Base-by-base conservation (phyloP, 2,888 invertebrate species). In the Chloromyia formosa region DNA sequence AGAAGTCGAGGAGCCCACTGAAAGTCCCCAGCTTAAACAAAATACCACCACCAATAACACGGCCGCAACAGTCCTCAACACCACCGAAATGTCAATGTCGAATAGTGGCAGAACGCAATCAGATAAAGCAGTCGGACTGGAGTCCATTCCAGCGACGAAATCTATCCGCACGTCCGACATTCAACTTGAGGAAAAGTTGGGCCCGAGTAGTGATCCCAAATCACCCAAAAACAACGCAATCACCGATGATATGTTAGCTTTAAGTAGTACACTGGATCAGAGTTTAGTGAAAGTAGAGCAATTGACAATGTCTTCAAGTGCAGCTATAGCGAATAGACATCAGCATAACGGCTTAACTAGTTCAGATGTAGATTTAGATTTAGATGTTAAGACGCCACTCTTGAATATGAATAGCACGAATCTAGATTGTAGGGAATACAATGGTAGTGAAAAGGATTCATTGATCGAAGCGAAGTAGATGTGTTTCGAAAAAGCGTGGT, bases 1-100 rank as follows among this genome's bases (percentile, higher is more conserved):
- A 49, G 86, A 86, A 80, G 85, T 86, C 75, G 86, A 86, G 68
- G 86, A 86, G 77, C 84, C 85, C 1, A 82, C 83, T 75, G 84
- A 83, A 45, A 84, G 83, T 76, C 81, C 82, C 49, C 74, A 73
- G 18, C 14, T 27, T 14, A 14, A 16, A 16, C 40, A 18, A 64
- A 60, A 20, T 83, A 22, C 49, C 16, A 3, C 54, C 22, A 22
- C 49, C 3, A 23, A 7, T 4, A 7, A 23, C 14, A 18, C 20
- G 16, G 5, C 66, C 23, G 49, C 74, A 16, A 18, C 74, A 20
- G 35, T 22, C 20, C 4, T 1, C 12, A 49, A 61, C 35, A n/a
- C 22, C n/a, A 60, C 22, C 9, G 53, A 60, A 61, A 18, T 22
- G n/a, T 45, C 20, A 56, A n/a, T n/a, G 16, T 16, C 40, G 3